Evolutionary conservation across 2,797 vertebrate species (phyloP).

Genomic region (Acanthurus lineatus): DNA sequence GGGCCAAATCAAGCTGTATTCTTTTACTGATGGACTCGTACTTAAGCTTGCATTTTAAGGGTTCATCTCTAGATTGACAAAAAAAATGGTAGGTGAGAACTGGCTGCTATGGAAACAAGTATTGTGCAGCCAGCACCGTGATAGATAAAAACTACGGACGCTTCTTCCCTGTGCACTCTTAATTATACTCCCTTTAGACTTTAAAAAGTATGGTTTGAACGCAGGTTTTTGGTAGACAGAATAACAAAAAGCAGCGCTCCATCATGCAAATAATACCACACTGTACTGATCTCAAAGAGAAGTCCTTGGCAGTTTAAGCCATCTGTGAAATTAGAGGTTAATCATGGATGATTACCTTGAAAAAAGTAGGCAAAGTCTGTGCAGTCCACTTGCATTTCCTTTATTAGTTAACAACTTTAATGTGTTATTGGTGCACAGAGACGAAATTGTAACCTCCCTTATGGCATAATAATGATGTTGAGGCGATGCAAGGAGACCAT

Average conservation of each 20-base stretch:
- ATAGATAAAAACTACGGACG: conserved; percentile 32
- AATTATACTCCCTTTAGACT: conserved; percentile 24
- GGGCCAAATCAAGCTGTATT: conserved; percentile 31
- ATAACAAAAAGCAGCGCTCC: conserved; percentile 11
- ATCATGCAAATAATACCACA: conserved; percentile 25
- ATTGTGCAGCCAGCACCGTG: conserved; percentile 4
- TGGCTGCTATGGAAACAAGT: conserved; percentile 71
- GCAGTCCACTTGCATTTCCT: conserved; percentile 37
- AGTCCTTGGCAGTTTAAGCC: conserved; percentile 46
- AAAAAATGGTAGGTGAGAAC: conserved; percentile 46
- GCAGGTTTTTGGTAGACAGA: background rate
- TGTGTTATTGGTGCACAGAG: conserved; percentile 66
- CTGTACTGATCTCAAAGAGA: conserved; percentile 42
- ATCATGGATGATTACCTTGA: conserved; percentile 54
- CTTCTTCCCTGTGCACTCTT: conserved; percentile 2
- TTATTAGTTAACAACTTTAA: conserved; percentile 63
- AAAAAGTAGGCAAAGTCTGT: conserved; percentile 39
- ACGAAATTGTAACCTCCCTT: conserved; percentile 53
- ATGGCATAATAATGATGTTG: conserved; percentile 63
- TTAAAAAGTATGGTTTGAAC: conserved; percentile 13
- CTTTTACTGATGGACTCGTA: conserved; percentile 17
- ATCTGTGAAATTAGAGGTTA: conserved; percentile 65
- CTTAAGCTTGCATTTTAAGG: conserved; percentile 46
- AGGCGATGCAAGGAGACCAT: conserved; percentile 49
- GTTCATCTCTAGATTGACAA: conserved; percentile 53